A percentile compares a stretch with the other conserved stretches of the same genome.
Conservation (phyloP, 2,113 vertebrate genomes). For the Neolamprologus hecqui region DNA sequence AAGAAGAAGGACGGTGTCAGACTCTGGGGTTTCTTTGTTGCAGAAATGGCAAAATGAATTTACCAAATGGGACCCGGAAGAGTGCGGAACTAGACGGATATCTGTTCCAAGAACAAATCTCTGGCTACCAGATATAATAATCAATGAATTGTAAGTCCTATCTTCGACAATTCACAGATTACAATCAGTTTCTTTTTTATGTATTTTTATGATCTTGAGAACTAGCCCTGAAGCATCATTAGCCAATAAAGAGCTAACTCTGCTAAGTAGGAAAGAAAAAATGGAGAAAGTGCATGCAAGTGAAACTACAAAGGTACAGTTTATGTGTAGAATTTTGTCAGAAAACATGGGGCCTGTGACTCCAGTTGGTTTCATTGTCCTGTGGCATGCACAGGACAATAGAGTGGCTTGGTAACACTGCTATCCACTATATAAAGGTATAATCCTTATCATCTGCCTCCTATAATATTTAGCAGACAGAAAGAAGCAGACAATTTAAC, state of each 20-base stretch:
- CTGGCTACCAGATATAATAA: constrained; percentile 49
- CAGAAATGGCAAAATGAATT: constrained; percentile 38
- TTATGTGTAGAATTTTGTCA: not conserved
- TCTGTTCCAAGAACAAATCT: constrained; percentile 18
- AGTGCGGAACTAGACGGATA: not conserved
- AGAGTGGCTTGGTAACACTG: not conserved
- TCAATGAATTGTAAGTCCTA: constrained; percentile 47
- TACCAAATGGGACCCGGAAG: constrained; percentile 6
- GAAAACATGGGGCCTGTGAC: not conserved
- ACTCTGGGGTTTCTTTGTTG: not conserved
- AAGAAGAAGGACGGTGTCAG: not conserved
- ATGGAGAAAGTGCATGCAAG: not conserved
- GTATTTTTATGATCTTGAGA: not conserved
- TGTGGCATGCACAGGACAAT: not conserved
- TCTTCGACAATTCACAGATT: not conserved
- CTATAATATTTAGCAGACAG: not conserved
- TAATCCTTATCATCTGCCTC: not conserved
- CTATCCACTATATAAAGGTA: not conserved
- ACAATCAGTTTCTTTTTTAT: not conserved
- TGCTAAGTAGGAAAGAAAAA: not conserved
- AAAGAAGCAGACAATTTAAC: not conserved
- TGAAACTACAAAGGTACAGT: not conserved
- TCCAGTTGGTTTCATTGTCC: not conserved
- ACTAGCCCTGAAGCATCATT: not conserved
- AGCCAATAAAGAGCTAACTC: not conserved